phyloP scores from a whole-genome alignment of 2,797 vertebrate genomes.

The Pipistrellus nathusii region DNA sequence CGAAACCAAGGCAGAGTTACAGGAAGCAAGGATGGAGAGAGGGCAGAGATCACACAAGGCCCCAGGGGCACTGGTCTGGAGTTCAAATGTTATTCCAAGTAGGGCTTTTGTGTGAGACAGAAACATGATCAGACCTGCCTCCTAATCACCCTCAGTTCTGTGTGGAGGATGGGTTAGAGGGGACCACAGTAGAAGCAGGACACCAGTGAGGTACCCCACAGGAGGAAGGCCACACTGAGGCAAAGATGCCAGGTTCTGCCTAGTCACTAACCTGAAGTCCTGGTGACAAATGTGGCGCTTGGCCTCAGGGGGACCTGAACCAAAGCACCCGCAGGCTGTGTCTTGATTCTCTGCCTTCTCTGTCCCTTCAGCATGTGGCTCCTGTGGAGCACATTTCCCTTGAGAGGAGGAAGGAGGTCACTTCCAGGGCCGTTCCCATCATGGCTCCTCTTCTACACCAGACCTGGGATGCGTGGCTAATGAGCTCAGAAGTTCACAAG shows the following conservation, averaged over 20 bases:
- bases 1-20: not conserved
- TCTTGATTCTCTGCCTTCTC: not conserved
- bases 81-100: not conserved
- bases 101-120: not conserved
- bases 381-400: not conserved
- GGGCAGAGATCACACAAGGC: not conserved
- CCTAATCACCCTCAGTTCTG: not conserved
- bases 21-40: accelerated
- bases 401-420: no score
- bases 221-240: accelerated
- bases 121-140: not conserved
- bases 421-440: not conserved
- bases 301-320: accelerated
- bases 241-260: not conserved
- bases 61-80: not conserved
- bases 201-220: accelerated
- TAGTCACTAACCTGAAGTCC: not conserved
- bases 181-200: not conserved
- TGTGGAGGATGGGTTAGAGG: not conserved
- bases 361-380: not conserved
- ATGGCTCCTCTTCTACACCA: not conserved
- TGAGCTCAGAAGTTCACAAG: not conserved
- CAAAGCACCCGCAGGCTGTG: not conserved
- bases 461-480: accelerated
- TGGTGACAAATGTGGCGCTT: accelerated